Evolutionary conservation across 1,140 invertebrate species (phyloP).

Genomic region (Drosophila suzukii): DNA sequence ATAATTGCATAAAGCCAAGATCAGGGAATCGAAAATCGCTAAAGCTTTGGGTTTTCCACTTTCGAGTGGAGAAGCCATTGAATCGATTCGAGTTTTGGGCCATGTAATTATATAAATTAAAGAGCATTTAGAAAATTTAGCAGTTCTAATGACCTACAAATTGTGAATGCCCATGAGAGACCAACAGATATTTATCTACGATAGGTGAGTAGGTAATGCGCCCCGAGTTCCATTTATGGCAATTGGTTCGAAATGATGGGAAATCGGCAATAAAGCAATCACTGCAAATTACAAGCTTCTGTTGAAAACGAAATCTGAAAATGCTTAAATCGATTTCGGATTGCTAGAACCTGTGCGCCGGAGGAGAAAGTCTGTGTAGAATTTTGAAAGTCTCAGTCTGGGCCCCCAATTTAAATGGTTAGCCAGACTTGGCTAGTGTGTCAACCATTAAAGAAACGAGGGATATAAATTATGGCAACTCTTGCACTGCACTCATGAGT

Average conservation of each 20-base stretch:
- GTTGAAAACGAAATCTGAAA: constrained; percentile 61
- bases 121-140: constrained; percentile 64
- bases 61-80: constrained; percentile 10
- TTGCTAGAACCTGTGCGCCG: constrained; percentile 4
- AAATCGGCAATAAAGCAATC: constrained; percentile 62
- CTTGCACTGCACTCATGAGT: background rate
- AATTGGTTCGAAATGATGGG: constrained; percentile 51
- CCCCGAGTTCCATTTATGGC: constrained; percentile 43
- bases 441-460: background rate
- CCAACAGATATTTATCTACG: background rate
- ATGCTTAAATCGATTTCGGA: constrained; percentile 16
- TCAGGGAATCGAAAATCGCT: constrained; percentile 21
- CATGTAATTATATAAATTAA: constrained; percentile 73
- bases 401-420: constrained; percentile 18
- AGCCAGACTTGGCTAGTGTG: constrained; percentile 1
- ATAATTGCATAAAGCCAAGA: constrained; percentile 27
- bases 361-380: constrained; percentile 22
- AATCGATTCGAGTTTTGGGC: constrained; percentile 12
- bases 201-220: constrained; percentile 19
- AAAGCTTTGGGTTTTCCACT: constrained; percentile 43
- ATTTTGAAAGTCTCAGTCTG: constrained; percentile 25
- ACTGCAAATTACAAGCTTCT: constrained; percentile 66
- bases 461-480: background rate
- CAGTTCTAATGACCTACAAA: constrained; percentile 75
- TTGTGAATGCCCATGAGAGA: constrained; percentile 32